Conservation (phyloP, 2,797 vertebrate genomes). For the Tragopan temminckii region DNA sequence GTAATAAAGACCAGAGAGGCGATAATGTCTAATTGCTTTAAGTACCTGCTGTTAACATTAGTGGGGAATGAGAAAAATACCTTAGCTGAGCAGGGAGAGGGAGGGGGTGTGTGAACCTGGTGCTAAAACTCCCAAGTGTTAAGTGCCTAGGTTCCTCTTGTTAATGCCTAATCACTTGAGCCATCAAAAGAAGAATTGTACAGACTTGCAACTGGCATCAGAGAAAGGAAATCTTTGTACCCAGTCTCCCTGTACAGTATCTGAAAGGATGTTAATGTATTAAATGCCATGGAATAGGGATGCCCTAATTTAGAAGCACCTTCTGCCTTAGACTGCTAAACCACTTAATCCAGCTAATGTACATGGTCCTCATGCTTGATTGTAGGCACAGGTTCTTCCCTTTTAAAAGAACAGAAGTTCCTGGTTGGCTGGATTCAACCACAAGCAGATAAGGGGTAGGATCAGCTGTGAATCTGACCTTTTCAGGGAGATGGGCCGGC, state of each 20-base stretch:
- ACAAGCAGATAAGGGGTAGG: background rate
- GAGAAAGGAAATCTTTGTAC: slow-evolving; percentile 18
- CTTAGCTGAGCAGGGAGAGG: background rate
- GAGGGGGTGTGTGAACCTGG: background rate
- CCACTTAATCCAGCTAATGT: slow-evolving; percentile 6
- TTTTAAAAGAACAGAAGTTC: slow-evolving; percentile 10
- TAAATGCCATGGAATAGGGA: background rate
- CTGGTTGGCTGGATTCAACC: slow-evolving; percentile 4
- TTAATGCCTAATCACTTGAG: slow-evolving; percentile 28
- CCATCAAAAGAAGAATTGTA: slow-evolving; percentile 19
- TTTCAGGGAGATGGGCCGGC: background rate
- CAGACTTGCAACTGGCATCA: background rate
- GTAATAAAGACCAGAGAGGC: slow-evolving; percentile 23
- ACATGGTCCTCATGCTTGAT: background rate
- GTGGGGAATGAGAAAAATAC: slow-evolving; percentile 35
- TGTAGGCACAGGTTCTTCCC: background rate
- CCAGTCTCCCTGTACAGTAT: background rate
- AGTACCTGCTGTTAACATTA: slow-evolving; percentile 43
- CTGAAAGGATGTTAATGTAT: background rate
- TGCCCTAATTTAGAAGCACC: background rate
- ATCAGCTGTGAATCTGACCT: background rate
- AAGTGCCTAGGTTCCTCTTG: slow-evolving; percentile 25
- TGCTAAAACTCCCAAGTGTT: slow-evolving; percentile 1
- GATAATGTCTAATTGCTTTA: slow-evolving; percentile 8
- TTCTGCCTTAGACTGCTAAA: slow-evolving; percentile 26